Evolutionary conservation across 2,113 vertebrate genomes (phyloP).

Genomic region (Pterophyllum scalare): DNA sequence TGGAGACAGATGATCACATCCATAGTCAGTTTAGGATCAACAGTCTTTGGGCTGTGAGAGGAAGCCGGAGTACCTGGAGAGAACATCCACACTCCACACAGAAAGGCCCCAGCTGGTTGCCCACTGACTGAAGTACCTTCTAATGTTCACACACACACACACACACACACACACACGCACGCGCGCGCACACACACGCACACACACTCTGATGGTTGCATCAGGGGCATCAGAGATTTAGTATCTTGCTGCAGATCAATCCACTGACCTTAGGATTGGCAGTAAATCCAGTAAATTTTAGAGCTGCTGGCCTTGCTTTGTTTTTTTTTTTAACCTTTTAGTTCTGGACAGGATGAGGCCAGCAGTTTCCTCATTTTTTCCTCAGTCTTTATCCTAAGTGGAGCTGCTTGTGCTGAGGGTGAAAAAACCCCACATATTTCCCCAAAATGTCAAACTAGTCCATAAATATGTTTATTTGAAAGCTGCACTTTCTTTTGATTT

Average conservation of each 20-base stretch:
- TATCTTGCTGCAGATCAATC: neutral
- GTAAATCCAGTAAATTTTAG: neutral
- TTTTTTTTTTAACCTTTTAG: neutral
- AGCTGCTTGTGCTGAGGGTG: neutral
- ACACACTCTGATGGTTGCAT: neutral
- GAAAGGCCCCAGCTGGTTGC: no score
- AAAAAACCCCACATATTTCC: neutral
- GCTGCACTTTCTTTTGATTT: neutral
- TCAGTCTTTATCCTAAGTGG: neutral
- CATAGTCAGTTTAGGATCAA: no score
- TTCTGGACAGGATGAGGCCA: neutral
- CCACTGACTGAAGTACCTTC: no score
- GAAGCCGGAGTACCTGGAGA: no score
- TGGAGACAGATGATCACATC: no score
- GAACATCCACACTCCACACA: no score
- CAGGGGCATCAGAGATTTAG: neutral
- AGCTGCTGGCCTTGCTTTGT: neutral
- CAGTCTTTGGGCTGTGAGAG: no score
- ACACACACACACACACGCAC: no score
- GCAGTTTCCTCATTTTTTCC: neutral
- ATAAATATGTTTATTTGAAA: neutral
- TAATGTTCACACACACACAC: no score
- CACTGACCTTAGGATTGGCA: neutral
- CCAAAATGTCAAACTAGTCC: neutral
- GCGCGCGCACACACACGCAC: neutral